A percentile compares a stretch with the other conserved stretches of the same genome.
Conservation (phyloP, 2,113 vertebrate genomes). For the Carlito syrichta region DNA sequence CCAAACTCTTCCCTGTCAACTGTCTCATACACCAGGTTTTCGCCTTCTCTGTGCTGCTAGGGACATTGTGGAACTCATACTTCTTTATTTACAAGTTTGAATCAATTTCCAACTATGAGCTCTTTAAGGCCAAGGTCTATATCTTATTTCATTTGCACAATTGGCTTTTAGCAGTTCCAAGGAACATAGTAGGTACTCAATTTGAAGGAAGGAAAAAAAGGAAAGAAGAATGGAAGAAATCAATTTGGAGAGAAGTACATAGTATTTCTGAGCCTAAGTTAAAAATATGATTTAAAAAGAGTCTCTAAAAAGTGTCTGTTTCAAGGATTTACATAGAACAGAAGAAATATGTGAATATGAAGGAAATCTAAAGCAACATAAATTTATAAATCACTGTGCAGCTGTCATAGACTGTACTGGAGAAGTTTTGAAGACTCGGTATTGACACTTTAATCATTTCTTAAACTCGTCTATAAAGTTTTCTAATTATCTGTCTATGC, state of each 20-base stretch:
- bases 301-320: conserved; percentile 19
- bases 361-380: not conserved
- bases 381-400: not conserved
- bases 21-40: not conserved
- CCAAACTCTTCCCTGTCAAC: not conserved
- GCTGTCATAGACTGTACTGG: not conserved
- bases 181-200: not conserved
- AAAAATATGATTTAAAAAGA: not conserved
- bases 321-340: not conserved
- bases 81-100: not conserved
- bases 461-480: not conserved
- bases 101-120: not conserved
- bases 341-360: not conserved
- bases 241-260: not conserved
- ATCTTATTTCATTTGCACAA: not conserved
- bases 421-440: not conserved
- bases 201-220: not conserved
- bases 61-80: not conserved
- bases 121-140: not conserved
- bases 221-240: not conserved
- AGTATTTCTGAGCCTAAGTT: not conserved
- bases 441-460: conserved; percentile 14
- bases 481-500: not conserved
- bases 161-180: not conserved
- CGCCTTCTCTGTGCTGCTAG: not conserved